A percentile compares a stretch with the other conserved stretches of the same genome.
phyloP scores from a whole-genome alignment of 2,113 vertebrate species.

The Menura novaehollandiae region DNA sequence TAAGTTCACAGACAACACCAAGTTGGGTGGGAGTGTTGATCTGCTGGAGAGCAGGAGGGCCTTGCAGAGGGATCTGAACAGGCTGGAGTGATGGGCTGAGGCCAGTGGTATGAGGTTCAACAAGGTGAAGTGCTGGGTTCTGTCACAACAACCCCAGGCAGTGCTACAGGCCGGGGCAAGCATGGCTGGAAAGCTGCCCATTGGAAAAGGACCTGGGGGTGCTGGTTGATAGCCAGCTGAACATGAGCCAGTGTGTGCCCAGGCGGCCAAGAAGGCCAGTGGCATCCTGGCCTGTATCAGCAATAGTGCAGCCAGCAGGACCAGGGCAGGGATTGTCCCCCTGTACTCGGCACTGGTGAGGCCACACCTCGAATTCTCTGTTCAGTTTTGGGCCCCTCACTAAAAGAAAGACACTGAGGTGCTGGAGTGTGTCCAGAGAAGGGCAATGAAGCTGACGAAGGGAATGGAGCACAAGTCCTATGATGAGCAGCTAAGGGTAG shows the following conservation, averaged over 20 bases:
- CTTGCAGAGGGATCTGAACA: background rate
- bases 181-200: background rate
- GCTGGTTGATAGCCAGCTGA: background rate
- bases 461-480: fast-evolving
- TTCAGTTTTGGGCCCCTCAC: background rate
- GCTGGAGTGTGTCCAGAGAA: background rate
- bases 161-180: background rate
- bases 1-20: background rate
- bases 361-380: fast-evolving
- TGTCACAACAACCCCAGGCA: background rate
- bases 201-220: background rate
- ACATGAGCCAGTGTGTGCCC: fast-evolving
- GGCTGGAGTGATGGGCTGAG: background rate
- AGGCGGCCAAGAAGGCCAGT: background rate
- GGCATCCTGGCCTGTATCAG: background rate
- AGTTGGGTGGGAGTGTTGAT: background rate
- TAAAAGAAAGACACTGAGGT: background rate
- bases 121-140: background rate
- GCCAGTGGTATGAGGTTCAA: background rate
- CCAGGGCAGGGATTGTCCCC: fast-evolving
- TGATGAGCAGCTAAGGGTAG: background rate
- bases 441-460: background rate
- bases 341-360: fast-evolving
- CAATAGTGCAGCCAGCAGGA: background rate
- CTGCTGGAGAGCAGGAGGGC: background rate